These are phyloP conservation scores for Platichthys flesus DNA, from an alignment of 2,113 vertebrate species.

Conservation along the genomic window DNA sequence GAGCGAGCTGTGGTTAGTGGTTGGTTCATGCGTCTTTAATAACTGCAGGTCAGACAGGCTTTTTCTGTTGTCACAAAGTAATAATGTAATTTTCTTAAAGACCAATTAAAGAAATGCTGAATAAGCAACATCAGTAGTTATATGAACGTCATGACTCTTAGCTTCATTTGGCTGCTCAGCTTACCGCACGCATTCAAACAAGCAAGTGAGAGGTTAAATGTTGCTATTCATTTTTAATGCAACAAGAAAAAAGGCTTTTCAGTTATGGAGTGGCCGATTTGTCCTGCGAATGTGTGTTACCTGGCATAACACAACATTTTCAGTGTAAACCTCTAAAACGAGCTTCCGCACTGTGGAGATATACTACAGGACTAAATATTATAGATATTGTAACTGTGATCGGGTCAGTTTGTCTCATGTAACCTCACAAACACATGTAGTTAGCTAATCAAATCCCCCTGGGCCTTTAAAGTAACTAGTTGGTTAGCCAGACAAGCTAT, in stretches of 20 bases:
- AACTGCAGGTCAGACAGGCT: neutral
- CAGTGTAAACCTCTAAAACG: neutral
- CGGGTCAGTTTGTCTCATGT: too few species aligned
- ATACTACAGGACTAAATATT: neutral
- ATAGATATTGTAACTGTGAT: neutral
- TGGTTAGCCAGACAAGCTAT: neutral
- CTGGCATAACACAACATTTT: too few species aligned
- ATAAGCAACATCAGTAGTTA: neutral
- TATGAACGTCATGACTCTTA: neutral
- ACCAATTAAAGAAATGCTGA: neutral
- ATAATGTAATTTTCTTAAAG: neutral
- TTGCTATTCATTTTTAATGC: neutral
- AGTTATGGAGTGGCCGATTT: neutral
- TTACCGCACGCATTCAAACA: neutral
- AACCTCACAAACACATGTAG: neutral
- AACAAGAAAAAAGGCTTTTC: neutral
- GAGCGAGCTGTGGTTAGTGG: too few species aligned
- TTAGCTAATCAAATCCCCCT: neutral
- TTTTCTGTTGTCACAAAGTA: neutral
- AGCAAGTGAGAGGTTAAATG: neutral
- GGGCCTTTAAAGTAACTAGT: neutral
- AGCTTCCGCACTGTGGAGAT: neutral
- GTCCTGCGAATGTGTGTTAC: neutral
- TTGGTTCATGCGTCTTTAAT: neutral
- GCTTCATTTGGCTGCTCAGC: neutral